A percentile compares a stretch with the other conserved stretches of the same genome.
Conservation (phyloP, 2,113 vertebrate species). For the Andinoacara biseriatus region DNA sequence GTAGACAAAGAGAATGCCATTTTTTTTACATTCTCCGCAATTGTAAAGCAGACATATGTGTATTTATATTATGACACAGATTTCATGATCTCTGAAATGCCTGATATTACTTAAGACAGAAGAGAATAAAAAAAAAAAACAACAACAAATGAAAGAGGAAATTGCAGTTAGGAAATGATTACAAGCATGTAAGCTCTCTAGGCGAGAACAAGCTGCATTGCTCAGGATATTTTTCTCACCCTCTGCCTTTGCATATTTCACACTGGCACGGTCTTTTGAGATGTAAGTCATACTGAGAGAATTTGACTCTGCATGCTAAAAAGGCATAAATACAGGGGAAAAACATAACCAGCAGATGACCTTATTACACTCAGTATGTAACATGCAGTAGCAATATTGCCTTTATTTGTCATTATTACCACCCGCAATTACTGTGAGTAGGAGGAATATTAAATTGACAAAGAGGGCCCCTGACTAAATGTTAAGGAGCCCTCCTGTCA, state of each 20-base stretch:
- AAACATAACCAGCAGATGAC: constrained; percentile 74
- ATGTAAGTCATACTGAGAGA: constrained; percentile 69
- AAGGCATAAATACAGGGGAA: constrained; percentile 66
- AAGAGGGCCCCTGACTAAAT: constrained; percentile 72
- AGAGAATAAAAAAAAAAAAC: constrained; percentile 19
- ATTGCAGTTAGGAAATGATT: constrained; percentile 67
- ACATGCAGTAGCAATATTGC: constrained; percentile 69
- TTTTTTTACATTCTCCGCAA: constrained; percentile 4
- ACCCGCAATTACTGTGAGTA: constrained; percentile 66
- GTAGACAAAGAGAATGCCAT: background rate
- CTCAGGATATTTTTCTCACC: constrained; percentile 59
- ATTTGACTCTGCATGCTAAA: constrained; percentile 74
- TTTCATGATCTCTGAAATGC: constrained; percentile 57
- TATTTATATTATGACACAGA: constrained; percentile 36
- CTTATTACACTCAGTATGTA: constrained; percentile 68
- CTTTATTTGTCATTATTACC: constrained; percentile 80
- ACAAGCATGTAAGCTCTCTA: constrained; percentile 54
- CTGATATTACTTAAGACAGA: constrained; percentile 34
- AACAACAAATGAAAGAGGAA: constrained; percentile 41
- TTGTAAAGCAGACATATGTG: background rate
- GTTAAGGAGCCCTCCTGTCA: constrained; percentile 73
- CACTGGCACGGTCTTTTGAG: constrained; percentile 67
- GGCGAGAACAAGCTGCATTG: constrained; percentile 49
- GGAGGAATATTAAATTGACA: constrained; percentile 76
- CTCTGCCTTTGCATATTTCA: constrained; percentile 75